Conservation (phyloP, 1,140 invertebrate genomes). For the Drosophila sp. region DNA sequence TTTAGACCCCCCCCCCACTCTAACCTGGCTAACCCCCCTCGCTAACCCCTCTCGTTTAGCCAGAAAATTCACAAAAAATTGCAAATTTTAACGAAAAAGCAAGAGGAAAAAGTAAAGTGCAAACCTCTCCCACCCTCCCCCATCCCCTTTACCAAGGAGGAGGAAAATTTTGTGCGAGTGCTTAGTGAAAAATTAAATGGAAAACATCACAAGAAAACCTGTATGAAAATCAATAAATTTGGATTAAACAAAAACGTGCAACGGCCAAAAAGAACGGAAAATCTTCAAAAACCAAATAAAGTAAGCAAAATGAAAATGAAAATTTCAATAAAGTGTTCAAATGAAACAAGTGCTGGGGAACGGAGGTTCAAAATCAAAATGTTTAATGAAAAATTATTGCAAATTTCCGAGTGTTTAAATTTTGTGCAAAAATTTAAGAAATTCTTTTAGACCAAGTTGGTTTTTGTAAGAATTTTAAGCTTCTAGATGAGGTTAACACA, state of each 20-base stretch:
- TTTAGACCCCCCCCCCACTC: constrained; percentile 19
- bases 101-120: constrained; percentile 12
- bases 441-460: background rate
- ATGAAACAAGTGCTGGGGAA: background rate
- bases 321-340: background rate
- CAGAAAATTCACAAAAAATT: constrained; percentile 70
- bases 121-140: background rate
- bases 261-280: constrained; percentile 15
- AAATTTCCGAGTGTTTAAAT: background rate
- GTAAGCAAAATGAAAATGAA: constrained; percentile 43
- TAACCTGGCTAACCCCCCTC: constrained; percentile 28
- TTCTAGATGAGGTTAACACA: constrained; percentile 78
- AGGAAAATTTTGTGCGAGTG: background rate
- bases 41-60: constrained; percentile 37
- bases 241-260: constrained; percentile 57
- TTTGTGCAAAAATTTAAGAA: background rate
- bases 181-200: constrained; percentile 18
- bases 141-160: background rate
- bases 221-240: constrained; percentile 72
- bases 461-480: constrained; percentile 20
- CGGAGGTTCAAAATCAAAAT: background rate
- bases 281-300: constrained; percentile 43
- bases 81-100: constrained; percentile 27
- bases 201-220: constrained; percentile 43
- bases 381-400: background rate